These are phyloP conservation scores for Bilobella aurantiaca DNA, from an alignment of 1,140 invertebrate genomes.

Conservation along the genomic window DNA sequence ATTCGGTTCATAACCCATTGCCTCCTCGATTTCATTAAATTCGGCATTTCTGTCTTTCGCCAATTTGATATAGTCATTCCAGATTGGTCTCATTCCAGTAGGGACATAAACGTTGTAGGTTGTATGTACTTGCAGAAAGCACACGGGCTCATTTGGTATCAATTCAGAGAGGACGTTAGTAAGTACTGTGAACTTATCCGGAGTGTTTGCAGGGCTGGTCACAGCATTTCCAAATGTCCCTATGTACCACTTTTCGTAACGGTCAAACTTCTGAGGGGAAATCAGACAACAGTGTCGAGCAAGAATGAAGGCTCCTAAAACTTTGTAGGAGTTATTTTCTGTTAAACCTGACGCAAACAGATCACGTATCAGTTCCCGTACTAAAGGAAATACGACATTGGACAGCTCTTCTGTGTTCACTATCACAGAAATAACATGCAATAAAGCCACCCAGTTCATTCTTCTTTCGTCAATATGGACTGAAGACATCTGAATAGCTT, in stretches of 20 bases:
- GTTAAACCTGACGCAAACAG: slow-evolving; percentile 20
- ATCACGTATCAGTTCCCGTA: slow-evolving; percentile 22
- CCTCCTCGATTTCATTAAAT: slow-evolving; percentile 26
- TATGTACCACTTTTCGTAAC: slow-evolving; percentile 32
- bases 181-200: slow-evolving; percentile 21
- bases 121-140: slow-evolving; percentile 30
- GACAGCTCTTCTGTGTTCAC: not conserved
- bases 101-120: slow-evolving; percentile 25
- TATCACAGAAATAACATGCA: slow-evolving; percentile 17
- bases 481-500: too few relatives aligned
- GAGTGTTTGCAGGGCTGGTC: slow-evolving; percentile 14
- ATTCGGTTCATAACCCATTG: slow-evolving; percentile 28
- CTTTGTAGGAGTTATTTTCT: slow-evolving; percentile 3
- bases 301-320: slow-evolving; percentile 26
- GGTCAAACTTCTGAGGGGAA: slow-evolving; percentile 19
- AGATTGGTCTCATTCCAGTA: slow-evolving; percentile 16
- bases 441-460: slow-evolving; percentile 27
- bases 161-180: slow-evolving; percentile 16
- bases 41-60: slow-evolving; percentile 27
- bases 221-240: slow-evolving; percentile 20
- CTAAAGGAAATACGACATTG: slow-evolving; percentile 7
- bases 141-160: slow-evolving; percentile 27
- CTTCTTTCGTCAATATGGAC: too few relatives aligned
- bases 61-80: slow-evolving; percentile 21
- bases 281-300: slow-evolving; percentile 30